Base-by-base conservation (phyloP, 2,888 invertebrate species). In the Resseliella maxima region DNA sequence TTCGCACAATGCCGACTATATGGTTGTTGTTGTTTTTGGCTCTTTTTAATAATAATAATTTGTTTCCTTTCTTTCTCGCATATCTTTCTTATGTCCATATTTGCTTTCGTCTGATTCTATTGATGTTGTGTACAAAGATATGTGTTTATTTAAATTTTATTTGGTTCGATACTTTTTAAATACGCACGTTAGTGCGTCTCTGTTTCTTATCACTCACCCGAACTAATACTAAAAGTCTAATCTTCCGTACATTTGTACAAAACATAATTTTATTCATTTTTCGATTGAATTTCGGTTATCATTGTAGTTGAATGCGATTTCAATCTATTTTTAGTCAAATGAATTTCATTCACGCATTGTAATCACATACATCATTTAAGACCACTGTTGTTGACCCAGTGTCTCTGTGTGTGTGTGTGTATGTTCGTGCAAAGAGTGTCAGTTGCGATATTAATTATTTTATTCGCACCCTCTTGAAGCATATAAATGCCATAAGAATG, bases 281-380 rank as follows among this genome's bases (percentile, higher is more conserved):
- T 27, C 27, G 72, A 31, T 31, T 31, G 31, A 35, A 72, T 72
- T 72, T 72, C 12, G 18, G 27, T 27, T 59, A 3, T 27, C 59
- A 59, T 24, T 59, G 24, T 27, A 27, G 5, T 27, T 72, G 31
- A 72, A 15, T 72, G 46, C 72, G 31, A n/a, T n/a, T n/a, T n/a
- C n/a, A n/a, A n/a, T n/a, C 59, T 59, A 59, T 59, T 59, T 59
- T 59, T 59, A 59, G 59, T n/a, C 59, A 59, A 59, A 59, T 24
- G 3, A 59, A 59, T 24, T 59, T 59, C 24, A 59, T 59, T 59
- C 59, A 24, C 59, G 24, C 59, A 59, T 10, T 24, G 50, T 21
- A 18, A 50, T 50, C 15, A 2, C 15, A 2, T 21, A 50, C 50
- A 18, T 21, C 50, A 21, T n/a, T n/a, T n/a, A n/a, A n/a, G n/a